A percentile compares a stretch with the other conserved stretches of the same genome.
These are phyloP conservation scores for Myrmecobius fasciatus DNA, from an alignment of 2,113 vertebrate genomes.

Conservation along the genomic window DNA sequence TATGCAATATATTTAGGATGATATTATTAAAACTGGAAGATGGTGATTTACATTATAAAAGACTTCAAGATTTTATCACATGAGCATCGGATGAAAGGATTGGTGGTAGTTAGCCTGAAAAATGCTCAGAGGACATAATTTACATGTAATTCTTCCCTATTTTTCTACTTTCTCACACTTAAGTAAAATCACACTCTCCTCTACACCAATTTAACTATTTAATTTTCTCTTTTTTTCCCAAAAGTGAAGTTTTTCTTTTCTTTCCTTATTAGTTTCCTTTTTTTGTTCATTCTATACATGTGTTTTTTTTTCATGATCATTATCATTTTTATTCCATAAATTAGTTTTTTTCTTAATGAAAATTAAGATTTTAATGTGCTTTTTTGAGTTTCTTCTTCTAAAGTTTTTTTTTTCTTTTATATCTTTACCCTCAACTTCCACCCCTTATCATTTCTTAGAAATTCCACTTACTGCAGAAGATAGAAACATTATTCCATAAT, in stretches of 20 bases:
- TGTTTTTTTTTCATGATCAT: too few species aligned
- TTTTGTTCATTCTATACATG: too few species aligned
- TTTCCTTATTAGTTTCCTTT: too few species aligned
- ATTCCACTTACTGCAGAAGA: neutral
- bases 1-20: neutral
- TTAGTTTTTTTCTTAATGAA: neutral
- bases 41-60: neutral
- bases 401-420: neutral
- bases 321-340: neutral
- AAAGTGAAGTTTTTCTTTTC: too few species aligned
- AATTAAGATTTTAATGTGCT: neutral
- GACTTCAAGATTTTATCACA: neutral
- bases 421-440: too few species aligned
- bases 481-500: neutral
- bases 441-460: neutral
- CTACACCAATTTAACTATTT: neutral
- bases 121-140: neutral
- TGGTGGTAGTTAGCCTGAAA: neutral
- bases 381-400: neutral
- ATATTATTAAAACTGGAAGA: neutral
- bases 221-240: too few species aligned
- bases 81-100: neutral
- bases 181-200: neutral
- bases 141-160: neutral
- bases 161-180: neutral